Conservation (phyloP, 2,888 invertebrate genomes). For the Pyrgus malvae region DNA sequence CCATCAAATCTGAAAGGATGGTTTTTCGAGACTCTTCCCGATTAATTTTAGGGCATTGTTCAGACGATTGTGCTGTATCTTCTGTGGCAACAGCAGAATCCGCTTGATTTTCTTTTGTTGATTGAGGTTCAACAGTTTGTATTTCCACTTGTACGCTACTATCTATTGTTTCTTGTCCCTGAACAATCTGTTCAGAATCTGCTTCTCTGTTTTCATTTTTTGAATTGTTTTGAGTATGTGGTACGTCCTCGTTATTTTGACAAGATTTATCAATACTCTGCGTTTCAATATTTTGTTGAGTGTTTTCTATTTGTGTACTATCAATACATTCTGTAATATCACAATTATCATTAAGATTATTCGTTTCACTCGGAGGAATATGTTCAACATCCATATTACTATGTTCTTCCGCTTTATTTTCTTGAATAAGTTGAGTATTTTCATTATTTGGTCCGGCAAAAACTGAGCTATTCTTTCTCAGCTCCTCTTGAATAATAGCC, state of each 20-base stretch:
- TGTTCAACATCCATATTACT: too few relatives aligned
- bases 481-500: constrained; percentile 43
- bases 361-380: too few relatives aligned
- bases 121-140: background rate
- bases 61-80: background rate
- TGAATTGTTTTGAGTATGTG: background rate
- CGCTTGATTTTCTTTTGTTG: background rate
- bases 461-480: constrained; percentile 25
- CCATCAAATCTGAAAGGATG: constrained; percentile 71
- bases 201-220: background rate
- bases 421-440: background rate
- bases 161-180: background rate
- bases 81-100: background rate
- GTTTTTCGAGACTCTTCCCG: constrained; percentile 50
- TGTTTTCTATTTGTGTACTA: too few relatives aligned
- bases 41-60: too few relatives aligned
- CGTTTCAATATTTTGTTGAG: too few relatives aligned
- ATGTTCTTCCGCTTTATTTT: too few relatives aligned
- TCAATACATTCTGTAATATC: too few relatives aligned
- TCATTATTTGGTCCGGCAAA: background rate
- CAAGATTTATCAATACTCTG: too few relatives aligned
- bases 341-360: too few relatives aligned
- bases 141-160: background rate
- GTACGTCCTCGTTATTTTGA: too few relatives aligned
- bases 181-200: background rate